Conservation (phyloP, 2,888 invertebrate genomes). For the Marronus borbonicus region DNA sequence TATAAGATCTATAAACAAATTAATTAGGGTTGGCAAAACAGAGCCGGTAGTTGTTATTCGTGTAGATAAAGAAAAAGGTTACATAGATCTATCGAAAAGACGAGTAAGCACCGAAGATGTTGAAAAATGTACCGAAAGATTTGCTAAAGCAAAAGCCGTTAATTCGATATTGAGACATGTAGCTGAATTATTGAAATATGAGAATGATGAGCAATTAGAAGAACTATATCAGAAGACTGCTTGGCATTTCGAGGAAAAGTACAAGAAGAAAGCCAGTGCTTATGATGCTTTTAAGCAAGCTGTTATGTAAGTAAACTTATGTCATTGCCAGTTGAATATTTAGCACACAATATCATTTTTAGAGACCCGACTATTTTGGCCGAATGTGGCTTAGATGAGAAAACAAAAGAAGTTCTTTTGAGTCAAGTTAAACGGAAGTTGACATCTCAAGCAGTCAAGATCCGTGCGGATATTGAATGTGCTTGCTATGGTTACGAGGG, state of each 20-base stretch:
- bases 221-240: conserved; percentile 97
- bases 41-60: conserved; percentile 99
- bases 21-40: conserved; percentile 98
- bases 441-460: conserved; percentile 97
- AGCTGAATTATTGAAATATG: conserved; percentile 93
- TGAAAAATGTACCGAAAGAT: conserved; percentile 98
- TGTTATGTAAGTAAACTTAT: conserved; percentile 82
- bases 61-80: conserved; percentile 99
- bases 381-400: conserved; percentile 94
- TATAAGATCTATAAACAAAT: conserved; percentile 99
- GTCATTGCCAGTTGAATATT: too few species aligned
- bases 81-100: conserved; percentile 99
- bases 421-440: conserved; percentile 96
- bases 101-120: conserved; percentile 98
- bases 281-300: conserved; percentile 99
- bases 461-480: conserved; percentile 93
- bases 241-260: conserved; percentile 98
- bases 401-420: conserved; percentile 92
- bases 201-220: conserved; percentile 93
- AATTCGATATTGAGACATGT: conserved; percentile 98
- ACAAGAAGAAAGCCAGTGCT: conserved; percentile 95
- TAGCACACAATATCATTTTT: conserved; percentile 54
- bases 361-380: conserved; percentile 96
- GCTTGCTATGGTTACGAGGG: conserved; percentile 98
- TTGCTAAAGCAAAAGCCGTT: conserved; percentile 98